Evolutionary conservation across 2,888 invertebrate species (phyloP).

Genomic region (Eudasyphora cyanicolor): DNA sequence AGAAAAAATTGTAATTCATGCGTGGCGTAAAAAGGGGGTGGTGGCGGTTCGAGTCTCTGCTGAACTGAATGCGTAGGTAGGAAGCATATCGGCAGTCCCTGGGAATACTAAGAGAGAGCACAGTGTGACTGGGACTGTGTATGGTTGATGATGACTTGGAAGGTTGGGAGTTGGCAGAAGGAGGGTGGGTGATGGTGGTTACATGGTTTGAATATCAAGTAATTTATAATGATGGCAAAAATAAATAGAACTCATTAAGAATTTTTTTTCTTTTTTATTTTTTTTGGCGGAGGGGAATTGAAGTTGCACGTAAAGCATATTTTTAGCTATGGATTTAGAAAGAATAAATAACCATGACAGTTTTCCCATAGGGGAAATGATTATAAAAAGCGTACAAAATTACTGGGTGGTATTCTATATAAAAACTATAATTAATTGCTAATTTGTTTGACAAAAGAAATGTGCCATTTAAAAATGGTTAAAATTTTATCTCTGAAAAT

Average conservation of each 20-base stretch:
- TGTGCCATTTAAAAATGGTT: no score
- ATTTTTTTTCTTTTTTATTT: background rate
- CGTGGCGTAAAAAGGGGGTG: constrained; percentile 19
- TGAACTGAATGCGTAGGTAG: background rate
- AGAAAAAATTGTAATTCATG: constrained; percentile 24
- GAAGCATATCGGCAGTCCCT: background rate
- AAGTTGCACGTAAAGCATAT: background rate
- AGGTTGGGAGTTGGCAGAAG: no score
- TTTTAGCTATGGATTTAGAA: background rate
- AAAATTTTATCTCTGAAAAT: no score
- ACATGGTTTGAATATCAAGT: constrained; percentile 24
- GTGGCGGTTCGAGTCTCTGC: background rate
- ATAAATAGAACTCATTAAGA: constrained; percentile 7
- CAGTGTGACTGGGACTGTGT: no score
- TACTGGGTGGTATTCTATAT: no score
- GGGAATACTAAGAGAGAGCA: background rate
- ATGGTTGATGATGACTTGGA: no score
- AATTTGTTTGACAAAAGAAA: no score
- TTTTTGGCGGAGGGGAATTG: background rate
- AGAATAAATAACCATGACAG: background rate
- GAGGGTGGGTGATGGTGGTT: constrained; percentile 12
- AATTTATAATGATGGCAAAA: constrained; percentile 14
- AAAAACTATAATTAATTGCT: no score
- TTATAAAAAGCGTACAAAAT: background rate
- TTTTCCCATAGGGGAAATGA: background rate